These are phyloP conservation scores for Ellobium chinense DNA, from an alignment of 2,888 invertebrate species.

Conservation along the genomic window DNA sequence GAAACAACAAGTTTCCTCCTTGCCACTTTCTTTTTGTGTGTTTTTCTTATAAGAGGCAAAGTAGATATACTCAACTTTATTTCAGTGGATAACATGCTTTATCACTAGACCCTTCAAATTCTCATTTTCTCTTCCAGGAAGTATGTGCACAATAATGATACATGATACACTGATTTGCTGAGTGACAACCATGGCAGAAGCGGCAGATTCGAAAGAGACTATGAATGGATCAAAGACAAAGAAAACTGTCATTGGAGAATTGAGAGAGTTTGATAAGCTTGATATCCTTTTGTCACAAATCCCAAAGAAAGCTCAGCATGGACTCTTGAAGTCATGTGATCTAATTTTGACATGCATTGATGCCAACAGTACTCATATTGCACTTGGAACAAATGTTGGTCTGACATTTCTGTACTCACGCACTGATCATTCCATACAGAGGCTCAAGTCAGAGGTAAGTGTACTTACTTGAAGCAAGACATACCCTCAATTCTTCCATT, in stretches of 20 bases:
- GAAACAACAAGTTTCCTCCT: no score
- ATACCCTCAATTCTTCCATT: no score
- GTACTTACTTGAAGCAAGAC: no score
- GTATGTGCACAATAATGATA: no score
- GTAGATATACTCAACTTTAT: no score
- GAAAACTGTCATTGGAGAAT: background rate
- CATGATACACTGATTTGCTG: no score
- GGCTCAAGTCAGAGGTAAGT: conserved; percentile 89
- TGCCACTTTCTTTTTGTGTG: no score
- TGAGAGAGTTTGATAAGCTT: conserved; percentile 61
- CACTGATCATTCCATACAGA: conserved; percentile 84
- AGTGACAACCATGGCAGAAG: no score
- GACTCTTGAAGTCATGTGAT: conserved; percentile 65
- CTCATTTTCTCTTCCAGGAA: no score
- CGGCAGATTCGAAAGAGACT: background rate
- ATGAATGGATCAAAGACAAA: conserved; percentile 24
- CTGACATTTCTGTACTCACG: conserved; percentile 93
- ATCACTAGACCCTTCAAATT: no score
- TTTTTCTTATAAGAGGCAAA: no score
- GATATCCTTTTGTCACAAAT: conserved; percentile 67
- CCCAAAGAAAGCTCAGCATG: conserved; percentile 70
- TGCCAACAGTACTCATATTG: conserved; percentile 89
- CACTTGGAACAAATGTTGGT: conserved; percentile 91
- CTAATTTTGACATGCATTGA: conserved; percentile 86
- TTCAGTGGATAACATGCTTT: no score